Evolutionary conservation across 2,113 vertebrate species (phyloP), one percentile per base, ranked within the genome.

Genomic region (Grallaria varia): DNA sequence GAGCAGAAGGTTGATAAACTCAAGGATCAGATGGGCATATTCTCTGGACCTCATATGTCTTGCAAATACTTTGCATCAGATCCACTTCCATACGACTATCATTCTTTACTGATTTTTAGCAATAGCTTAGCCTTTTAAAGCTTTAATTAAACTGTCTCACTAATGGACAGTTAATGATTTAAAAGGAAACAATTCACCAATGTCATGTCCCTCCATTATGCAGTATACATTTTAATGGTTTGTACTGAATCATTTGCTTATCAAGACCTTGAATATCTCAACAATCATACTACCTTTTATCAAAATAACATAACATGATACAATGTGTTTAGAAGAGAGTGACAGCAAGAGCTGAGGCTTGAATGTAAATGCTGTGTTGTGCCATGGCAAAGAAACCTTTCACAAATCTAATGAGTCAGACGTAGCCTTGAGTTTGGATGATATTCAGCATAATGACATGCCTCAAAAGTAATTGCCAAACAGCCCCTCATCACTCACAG

Each of bases 101-200:
- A 71, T 44, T 94, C 88, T 96, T 95, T 90, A 78, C 67, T 1
- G 4, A 21, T 72, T 92, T 86, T 87, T 89, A 80, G 30, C 33
- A 83, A 66, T 21, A 72, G 24, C 56, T 93, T 87, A 89, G 69
- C 14, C 39, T 94, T 94, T 89, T 73, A 94, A 95, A 77, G 77
- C 47, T 90, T 89, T 95, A 97, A 95, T 97, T 96, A 96, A 97
- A 92, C 71, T 77, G 80, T 82, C 84, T 94, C 37, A 20, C 55
- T 96, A 96, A 93, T 94, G 87, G 93, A 95, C 67, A 95, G 84
- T 91, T 95, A 90, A 88, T 87, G 85, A 95, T 95, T 95, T 93
- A 92, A 95, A 95, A 96, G 85, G 74, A 91, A 97, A 89, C 59
- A 94, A 95, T 94, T 80, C 74, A 83, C 73, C 55, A 95, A 25